Base-by-base conservation (phyloP, 1,140 invertebrate species). In the Scaptomyza pallida region DNA sequence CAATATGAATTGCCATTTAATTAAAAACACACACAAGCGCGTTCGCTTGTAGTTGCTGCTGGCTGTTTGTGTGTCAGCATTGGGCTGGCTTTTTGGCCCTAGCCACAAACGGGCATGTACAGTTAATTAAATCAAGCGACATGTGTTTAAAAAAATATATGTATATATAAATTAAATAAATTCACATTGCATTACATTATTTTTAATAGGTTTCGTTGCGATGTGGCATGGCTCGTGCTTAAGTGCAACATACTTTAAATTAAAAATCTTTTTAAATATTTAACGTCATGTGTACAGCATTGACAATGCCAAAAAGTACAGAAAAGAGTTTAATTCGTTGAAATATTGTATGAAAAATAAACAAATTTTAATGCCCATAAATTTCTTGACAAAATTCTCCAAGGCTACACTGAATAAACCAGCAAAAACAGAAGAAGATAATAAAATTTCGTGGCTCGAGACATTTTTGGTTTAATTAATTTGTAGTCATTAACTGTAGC, bases 91-190 rank as follows among this genome's bases (percentile, higher is more conserved):
- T 47, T 63, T 55, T 63, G 56, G 47, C 55, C 54, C 62, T 54
- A 63, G 64, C 67, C 74, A 56, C 78, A 77, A 30, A 21, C 74
- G 60, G 78, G 52, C 76, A 67, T 86, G 81, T 81, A 45, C 60
- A 86, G 81, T 86, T 86, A 86, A 86, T 86, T 86, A 86, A 86
- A 86, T 88, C 82, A 81, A 85, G 82, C 81, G 73, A 85, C 80
- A 85, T 81, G 73, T 85, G 80, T 85, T 86, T 86, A 65, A 76
- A 80, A 85, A 30, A 30, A n/a, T n/a, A n/a, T n/a, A n/a, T n/a
- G n/a, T n/a, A n/a, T n/a, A n/a, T 30, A 30, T 73, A 86, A 86
- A 85, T 77, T 77, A 75, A 86, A 85, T 81, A 77, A 81, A 81
- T 52, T 40, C 55, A 75, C 51, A 64, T 63, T 41, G 17, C 26